Base-by-base conservation (phyloP, 1,140 invertebrate species). In the Aphelinus atriplicis region DNA sequence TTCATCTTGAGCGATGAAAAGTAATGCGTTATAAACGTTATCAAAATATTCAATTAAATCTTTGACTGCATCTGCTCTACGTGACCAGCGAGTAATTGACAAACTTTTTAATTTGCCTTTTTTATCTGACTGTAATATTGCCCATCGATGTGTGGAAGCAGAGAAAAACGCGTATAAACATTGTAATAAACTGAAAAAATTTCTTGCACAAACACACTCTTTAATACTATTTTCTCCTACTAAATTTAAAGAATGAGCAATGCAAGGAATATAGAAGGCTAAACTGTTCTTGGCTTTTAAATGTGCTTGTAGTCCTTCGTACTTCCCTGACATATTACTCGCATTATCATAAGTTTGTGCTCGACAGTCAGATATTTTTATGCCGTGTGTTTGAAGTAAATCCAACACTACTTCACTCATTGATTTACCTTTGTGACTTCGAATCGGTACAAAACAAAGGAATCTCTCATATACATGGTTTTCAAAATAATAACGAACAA, bases 401-500 rank as follows among this genome's bases (percentile, higher is more conserved):
- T 61, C 43, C 56, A 47, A 47, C 75, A 79, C 42, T 58, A 55
- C 76, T 69, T 75, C 57, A 64, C 74, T 72, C n/a, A 80, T 76
- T 53, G 80, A 77, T 76, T 72, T 42, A 68, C 63, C 74, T 71
- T 79, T 80, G 63, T 83, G 81, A 2, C 79, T 76, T 51, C 63
- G 63, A 68, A 81, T 78, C 9, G 66, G 67, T 53, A 80, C 51
- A 71, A 81, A 83, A 69, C 61, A 64, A 53, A 81, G 51, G 73
- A 82, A 82, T 47, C 79, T 73, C 74, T 81, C 78, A 42, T 79
- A 77, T 57, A 73, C 69, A 50, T 77, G 62, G 46, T 75, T 77
- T 71, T 78, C 66, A 9, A 56, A 50, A 57, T 79, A 65, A 77
- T 82, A 81, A 57, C 80, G 72, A 57, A 86, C 65, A 6, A 83